Conservation (phyloP, 1,140 invertebrate genomes). For the Hermetia illucens region DNA sequence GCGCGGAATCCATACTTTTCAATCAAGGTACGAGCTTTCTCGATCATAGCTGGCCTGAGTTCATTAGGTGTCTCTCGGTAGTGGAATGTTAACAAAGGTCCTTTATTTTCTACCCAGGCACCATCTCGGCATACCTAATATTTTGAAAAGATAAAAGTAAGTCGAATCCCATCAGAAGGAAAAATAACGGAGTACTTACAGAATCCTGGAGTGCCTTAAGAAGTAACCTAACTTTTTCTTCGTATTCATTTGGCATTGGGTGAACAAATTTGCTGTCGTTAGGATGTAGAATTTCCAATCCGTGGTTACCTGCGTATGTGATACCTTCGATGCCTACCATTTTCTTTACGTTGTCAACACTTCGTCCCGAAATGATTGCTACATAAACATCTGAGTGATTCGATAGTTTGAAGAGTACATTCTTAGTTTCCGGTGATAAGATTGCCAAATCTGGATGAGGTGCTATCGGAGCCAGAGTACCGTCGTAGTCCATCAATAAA, state of each 20-base stretch:
- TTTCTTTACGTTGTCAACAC: constrained; percentile 73
- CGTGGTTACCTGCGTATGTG: constrained; percentile 83
- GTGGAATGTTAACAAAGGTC: constrained; percentile 73
- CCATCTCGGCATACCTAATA: constrained; percentile 62
- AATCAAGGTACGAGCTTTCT: constrained; percentile 56
- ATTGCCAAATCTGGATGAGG: constrained; percentile 78
- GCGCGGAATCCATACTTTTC: constrained; percentile 60
- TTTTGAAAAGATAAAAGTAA: neutral
- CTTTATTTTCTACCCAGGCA: constrained; percentile 87
- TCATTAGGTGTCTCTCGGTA: constrained; percentile 66
- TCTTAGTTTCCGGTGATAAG: constrained; percentile 69
- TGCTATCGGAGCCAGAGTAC: constrained; percentile 75
- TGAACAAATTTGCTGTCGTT: constrained; percentile 83
- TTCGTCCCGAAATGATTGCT: constrained; percentile 73
- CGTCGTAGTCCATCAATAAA: constrained; percentile 76
- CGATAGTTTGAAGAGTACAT: constrained; percentile 66
- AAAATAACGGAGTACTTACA: constrained; percentile 28
- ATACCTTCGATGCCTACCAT: constrained; percentile 85
- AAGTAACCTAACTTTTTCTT: constrained; percentile 62
- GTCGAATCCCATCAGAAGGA: neutral
- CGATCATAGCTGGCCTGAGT: constrained; percentile 45
- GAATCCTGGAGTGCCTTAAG: constrained; percentile 70
- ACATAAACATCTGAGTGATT: constrained; percentile 80
- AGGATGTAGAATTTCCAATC: constrained; percentile 75
- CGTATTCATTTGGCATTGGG: constrained; percentile 74